Evolutionary conservation across 2,888 invertebrate genomes (phyloP).

Genomic region (Hemaris fuciformis): DNA sequence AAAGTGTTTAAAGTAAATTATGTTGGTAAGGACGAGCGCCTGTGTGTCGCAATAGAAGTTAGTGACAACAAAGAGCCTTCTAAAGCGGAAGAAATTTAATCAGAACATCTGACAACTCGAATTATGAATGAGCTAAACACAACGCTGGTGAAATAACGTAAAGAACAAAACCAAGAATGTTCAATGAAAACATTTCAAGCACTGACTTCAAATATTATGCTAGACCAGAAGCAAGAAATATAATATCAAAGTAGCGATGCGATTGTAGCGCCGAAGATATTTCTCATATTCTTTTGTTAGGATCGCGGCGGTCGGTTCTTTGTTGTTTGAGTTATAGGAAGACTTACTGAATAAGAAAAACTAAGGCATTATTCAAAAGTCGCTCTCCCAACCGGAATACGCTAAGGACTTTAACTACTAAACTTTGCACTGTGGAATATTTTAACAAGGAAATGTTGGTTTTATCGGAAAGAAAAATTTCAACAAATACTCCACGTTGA

Average conservation of each 20-base stretch:
- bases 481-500: neutral
- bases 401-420: conserved; percentile 33
- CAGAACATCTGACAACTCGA: conserved; percentile 50
- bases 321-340: conserved; percentile 69
- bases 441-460: conserved; percentile 21
- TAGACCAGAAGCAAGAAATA: conserved; percentile 53
- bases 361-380: conserved; percentile 60
- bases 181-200: conserved; percentile 14
- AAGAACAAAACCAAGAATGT: conserved; percentile 14
- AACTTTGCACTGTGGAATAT: neutral
- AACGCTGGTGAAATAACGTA: neutral
- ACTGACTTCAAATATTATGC: conserved; percentile 18
- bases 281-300: conserved; percentile 77
- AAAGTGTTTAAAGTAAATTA: conserved; percentile 56
- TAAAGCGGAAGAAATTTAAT: conserved; percentile 58
- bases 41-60: conserved; percentile 54
- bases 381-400: conserved; percentile 42
- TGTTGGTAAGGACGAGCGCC: conserved; percentile 49
- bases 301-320: conserved; percentile 64
- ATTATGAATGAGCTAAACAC: conserved; percentile 41
- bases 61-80: conserved; percentile 53
- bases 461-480: neutral
- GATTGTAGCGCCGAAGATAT: conserved; percentile 68
- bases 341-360: conserved; percentile 68
- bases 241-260: conserved; percentile 67